Conservation (phyloP, 2,888 invertebrate genomes). For the Drosophila suboccidentalis region DNA sequence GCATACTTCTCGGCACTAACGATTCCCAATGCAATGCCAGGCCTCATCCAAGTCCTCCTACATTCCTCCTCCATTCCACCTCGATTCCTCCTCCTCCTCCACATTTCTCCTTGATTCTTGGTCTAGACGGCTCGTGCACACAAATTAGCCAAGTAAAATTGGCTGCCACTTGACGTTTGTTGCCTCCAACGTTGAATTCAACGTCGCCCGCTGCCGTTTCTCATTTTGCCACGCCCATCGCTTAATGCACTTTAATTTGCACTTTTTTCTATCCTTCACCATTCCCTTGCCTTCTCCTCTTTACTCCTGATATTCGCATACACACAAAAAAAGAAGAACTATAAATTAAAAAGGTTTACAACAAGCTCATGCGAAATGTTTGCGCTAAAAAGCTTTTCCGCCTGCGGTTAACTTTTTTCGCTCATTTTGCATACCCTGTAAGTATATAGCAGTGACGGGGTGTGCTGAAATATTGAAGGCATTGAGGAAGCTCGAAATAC, state of each 20-base stretch:
- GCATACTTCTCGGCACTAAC: conserved; percentile 54
- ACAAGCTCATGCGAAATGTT: conserved; percentile 52
- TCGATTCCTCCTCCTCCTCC: background rate
- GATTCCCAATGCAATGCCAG: conserved; percentile 61
- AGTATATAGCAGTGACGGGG: background rate
- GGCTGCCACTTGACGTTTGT: conserved; percentile 64
- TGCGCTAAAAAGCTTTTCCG: conserved; percentile 36
- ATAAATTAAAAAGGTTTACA: conserved; percentile 67
- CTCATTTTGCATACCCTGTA: conserved; percentile 32
- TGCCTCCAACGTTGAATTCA: background rate
- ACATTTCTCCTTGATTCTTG: background rate
- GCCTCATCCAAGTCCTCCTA: conserved; percentile 3
- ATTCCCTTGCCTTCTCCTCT: background rate
- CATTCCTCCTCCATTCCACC: background rate
- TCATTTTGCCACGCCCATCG: conserved; percentile 35
- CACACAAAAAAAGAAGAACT: conserved; percentile 49
- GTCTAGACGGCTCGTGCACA: conserved; percentile 57
- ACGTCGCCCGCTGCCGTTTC: background rate
- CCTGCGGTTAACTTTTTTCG: conserved; percentile 21
- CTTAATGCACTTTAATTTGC: conserved; percentile 73
- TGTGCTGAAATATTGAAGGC: background rate
- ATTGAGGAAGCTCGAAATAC: background rate
- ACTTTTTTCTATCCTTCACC: conserved; percentile 18
- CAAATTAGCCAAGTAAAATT: conserved; percentile 77
- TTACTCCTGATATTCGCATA: conserved; percentile 1